Evolutionary conservation across 1,140 invertebrate genomes (phyloP), one percentile per base, ranked within the genome.

Genomic region (Battus philenor): DNA sequence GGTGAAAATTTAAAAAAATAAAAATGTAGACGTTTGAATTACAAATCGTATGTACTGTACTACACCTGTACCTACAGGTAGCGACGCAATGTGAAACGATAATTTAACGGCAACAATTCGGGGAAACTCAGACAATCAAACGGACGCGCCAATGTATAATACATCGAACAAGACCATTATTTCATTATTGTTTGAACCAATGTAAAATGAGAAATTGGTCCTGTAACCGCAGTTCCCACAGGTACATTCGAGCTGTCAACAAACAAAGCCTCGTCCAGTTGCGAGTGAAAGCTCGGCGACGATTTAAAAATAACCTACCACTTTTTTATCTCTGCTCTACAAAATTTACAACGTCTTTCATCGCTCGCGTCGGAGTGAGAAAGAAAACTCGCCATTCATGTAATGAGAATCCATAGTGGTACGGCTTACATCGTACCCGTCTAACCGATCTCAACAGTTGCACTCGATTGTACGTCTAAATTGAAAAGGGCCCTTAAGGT

Each of bases 361-460:
- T 36, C 12, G 33, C 33, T 22, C 33, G 15, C 11, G 33, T 36
- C 20, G 20, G 33, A 36, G 33, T 1, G 33, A 36, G 33, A 22
- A 10, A 22, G 17, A 36, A 20, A 20, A 36, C 9, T 20, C 18
- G 20, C 57, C 61, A 69, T 67, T 67, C 63, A 64, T 60, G 43
- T 49, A 36, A 27, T 44, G 47, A 44, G 41, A 50, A 57, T 54
- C 50, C 47, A 61, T 50, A 50, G 55, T 51, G 44, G 41, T 56
- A 52, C 54, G 47, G 61, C 49, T 13, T 56, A 44, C 51, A 58
- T 29, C 32, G 52, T 20, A 3, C 18, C 18, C 2, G 6, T 3
- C 2, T 47, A 53, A 54, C 52, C 56, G 55, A 55, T 65, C 56
- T 58, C 60, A 56, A 51, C 47, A 53, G 51, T 51, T 68, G 58